Conservation (phyloP, 1,140 invertebrate genomes). For the Ericerus pela region DNA sequence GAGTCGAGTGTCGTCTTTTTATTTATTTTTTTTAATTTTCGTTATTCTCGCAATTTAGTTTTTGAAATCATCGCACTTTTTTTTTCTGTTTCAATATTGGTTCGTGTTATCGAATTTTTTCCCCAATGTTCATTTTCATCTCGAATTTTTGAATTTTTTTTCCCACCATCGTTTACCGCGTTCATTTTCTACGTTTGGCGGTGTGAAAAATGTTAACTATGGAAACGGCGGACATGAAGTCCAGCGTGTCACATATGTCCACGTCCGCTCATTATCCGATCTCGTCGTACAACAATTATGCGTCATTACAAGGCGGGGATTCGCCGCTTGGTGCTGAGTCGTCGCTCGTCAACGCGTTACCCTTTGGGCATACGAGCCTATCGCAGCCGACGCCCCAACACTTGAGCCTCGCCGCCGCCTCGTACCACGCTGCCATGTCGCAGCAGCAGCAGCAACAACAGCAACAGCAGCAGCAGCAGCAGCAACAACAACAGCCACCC, state of each 20-base stretch:
- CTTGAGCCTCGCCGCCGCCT: constrained; percentile 28
- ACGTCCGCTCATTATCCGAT: background rate
- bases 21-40: too few relatives aligned
- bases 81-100: too few relatives aligned
- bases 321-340: background rate
- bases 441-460: constrained; percentile 24
- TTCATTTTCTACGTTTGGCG: too few relatives aligned
- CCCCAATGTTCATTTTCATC: too few relatives aligned
- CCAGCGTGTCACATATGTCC: too few relatives aligned
- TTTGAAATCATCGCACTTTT: too few relatives aligned
- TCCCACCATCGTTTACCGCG: too few relatives aligned
- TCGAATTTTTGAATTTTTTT: too few relatives aligned
- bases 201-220: background rate
- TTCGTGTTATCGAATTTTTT: too few relatives aligned
- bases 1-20: too few relatives aligned
- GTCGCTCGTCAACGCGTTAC: too few relatives aligned
- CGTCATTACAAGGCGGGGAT: background rate
- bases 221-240: background rate
- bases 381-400: background rate
- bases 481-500: constrained; percentile 34
- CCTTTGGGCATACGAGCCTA: background rate
- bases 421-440: constrained; percentile 25
- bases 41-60: too few relatives aligned
- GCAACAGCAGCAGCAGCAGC: constrained; percentile 20
- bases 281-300: background rate